Percentiles rank a stretch among this genome's conserved stretches.
These are phyloP conservation scores for Anthophora plumipes DNA, from an alignment of 2,888 invertebrate genomes.

Conservation along the genomic window DNA sequence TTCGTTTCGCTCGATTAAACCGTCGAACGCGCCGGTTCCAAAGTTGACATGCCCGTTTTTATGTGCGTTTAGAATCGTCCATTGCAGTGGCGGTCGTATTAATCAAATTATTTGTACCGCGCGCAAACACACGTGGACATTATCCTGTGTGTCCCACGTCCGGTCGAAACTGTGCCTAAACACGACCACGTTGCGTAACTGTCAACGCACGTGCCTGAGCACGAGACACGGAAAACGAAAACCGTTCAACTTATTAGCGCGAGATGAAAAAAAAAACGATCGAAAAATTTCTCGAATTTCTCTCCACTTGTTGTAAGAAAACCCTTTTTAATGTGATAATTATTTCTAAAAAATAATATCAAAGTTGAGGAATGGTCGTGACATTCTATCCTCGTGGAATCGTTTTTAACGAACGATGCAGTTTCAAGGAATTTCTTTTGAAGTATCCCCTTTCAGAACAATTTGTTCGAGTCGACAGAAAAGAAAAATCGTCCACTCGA, in stretches of 20 bases:
- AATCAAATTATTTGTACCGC: constrained; percentile 49
- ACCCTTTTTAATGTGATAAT: too few relatives aligned
- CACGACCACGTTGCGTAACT: not conserved
- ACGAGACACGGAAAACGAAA: not conserved
- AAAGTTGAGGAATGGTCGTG: not conserved
- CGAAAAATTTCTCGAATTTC: not conserved
- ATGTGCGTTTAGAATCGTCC: not conserved
- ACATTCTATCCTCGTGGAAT: not conserved
- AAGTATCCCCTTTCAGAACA: not conserved
- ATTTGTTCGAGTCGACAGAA: constrained; percentile 12
- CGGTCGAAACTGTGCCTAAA: not conserved
- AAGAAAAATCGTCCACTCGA: constrained; percentile 16
- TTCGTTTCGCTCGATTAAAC: not conserved
- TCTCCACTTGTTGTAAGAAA: not conserved
- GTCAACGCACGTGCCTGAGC: not conserved
- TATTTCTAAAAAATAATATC: not conserved
- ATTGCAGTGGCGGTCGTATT: constrained; percentile 44
- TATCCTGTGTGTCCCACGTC: not conserved
- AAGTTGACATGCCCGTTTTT: not conserved
- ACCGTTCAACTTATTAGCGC: too few relatives aligned
- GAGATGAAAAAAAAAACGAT: not conserved
- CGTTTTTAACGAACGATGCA: constrained; percentile 23
- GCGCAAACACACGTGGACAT: not conserved
- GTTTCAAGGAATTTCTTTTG: not conserved
- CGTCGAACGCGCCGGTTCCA: not conserved